Evolutionary conservation across 2,797 vertebrate genomes (phyloP), one percentile per base, ranked within the genome.

Genomic region (Psittacula derbiana): DNA sequence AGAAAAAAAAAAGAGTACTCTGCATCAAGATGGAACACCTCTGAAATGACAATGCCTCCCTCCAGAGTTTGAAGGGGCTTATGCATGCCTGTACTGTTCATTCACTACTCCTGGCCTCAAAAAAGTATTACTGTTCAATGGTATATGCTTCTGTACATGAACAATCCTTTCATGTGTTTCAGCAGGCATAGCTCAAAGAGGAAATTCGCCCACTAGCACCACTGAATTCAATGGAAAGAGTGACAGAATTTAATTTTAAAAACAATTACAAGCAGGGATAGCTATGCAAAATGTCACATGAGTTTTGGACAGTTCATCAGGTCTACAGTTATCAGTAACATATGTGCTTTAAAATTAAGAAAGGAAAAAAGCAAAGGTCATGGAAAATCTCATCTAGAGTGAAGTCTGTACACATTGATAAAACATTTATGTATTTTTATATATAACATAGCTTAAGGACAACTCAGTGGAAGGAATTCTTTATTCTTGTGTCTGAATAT

Each of bases 51-150:
- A 76, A 6, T 11, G 23, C 27, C 14, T 41, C 28, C 38, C 16
- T 61, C 6, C 40, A 80, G 33, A 67, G 55, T 31, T 5, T 58
- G 23, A 53, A 80, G 52, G 9, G 20, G 8, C 16, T 80, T 44
- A 52, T 0, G 2, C 3, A 25, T 21, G 11, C 33, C 43, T 38
- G 10, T 16, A 25, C 40, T 2, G 0, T 25, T 58, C 47, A 62
- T 17, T 49, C 25, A 33, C 24, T 36, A 41, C 11, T 62, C 38
- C 65, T 23, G 20, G n/a, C 31, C 78, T 73, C 53, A 31, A 5
- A 76, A 65, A 71, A 80, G 3, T 64, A 81, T 25, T 53, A n/a
- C 46, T 69, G 21, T 25, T 53, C 53, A 62, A 25, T 3, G 30
- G 13, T 33, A 11, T 13, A 16, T 5, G 24, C 40, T 79, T 75